These are phyloP conservation scores for Neofelis nebulosa DNA, from an alignment of 2,113 vertebrate genomes.

Conservation along the genomic window DNA sequence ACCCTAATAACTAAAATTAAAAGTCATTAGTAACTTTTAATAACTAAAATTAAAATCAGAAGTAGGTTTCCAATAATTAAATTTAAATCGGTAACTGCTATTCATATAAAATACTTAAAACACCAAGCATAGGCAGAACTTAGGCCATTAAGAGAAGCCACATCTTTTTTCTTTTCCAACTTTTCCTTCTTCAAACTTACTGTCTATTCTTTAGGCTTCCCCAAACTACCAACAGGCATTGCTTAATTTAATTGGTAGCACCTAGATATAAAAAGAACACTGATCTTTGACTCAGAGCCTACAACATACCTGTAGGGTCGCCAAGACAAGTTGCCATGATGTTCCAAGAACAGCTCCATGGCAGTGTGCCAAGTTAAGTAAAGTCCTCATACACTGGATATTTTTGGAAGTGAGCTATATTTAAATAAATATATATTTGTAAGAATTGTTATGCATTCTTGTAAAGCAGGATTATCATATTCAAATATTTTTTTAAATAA, in stretches of 20 bases:
- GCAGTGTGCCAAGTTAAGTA: constrained; percentile 97
- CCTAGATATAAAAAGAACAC: background rate
- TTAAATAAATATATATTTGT: constrained; percentile 41
- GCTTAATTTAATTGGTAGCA: background rate
- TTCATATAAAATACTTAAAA: background rate
- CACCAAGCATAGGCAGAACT: background rate
- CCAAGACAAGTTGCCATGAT: constrained; percentile 98
- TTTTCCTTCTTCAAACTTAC: background rate
- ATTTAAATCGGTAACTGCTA: constrained; percentile 23
- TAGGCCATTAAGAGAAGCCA: background rate
- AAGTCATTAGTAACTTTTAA: background rate
- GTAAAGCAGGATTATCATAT: background rate
- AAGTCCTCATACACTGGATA: constrained; percentile 98
- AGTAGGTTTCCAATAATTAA: background rate
- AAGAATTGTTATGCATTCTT: background rate
- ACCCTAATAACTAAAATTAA: constrained; percentile 23
- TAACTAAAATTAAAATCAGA: background rate
- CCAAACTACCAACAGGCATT: background rate
- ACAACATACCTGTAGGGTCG: constrained; percentile 94
- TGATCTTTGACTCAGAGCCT: background rate
- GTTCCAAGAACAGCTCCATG: constrained; percentile 96
- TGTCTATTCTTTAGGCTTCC: background rate
- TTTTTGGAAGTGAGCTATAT: constrained; percentile 97
- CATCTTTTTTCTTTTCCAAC: background rate
- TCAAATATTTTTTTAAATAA: constrained; percentile 18